Percentiles rank a stretch among this genome's conserved stretches.
phyloP scores from a whole-genome alignment of 1,140 invertebrate genomes.

The Zaprionus davidi region DNA sequence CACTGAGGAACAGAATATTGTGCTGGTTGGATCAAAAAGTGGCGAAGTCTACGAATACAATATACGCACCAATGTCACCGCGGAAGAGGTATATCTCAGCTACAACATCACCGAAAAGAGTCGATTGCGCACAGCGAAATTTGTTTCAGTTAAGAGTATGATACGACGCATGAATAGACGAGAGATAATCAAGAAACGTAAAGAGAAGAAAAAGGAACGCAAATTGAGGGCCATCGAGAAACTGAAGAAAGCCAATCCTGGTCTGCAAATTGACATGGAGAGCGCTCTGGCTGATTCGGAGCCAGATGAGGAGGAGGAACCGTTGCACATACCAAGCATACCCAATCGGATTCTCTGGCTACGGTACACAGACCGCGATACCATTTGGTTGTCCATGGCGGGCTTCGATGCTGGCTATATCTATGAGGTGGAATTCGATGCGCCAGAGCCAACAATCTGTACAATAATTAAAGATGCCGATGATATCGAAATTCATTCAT shows the following conservation, averaged over 20 bases:
- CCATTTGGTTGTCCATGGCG: conserved; percentile 87
- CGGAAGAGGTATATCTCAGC: conserved; percentile 84
- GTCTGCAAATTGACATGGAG: conserved; percentile 86
- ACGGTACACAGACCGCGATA: conserved; percentile 84
- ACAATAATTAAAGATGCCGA: conserved; percentile 85
- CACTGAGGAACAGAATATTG: conserved; percentile 68
- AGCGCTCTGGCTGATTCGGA: conserved; percentile 86
- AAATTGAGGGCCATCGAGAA: conserved; percentile 86
- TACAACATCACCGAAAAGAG: conserved; percentile 82
- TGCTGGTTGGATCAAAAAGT: conserved; percentile 85
- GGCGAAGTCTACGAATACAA: conserved; percentile 86
- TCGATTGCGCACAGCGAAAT: conserved; percentile 84
- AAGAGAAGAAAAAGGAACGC: conserved; percentile 85
- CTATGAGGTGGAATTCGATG: conserved; percentile 87
- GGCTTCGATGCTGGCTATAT: conserved; percentile 91
- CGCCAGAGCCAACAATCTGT: conserved; percentile 70
- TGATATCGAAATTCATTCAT: conserved; percentile 86
- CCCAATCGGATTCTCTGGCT: conserved; percentile 86
- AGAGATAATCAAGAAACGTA: conserved; percentile 83
- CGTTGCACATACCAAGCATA: conserved; percentile 86
- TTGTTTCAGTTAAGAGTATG: conserved; percentile 86
- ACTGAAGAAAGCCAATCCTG: conserved; percentile 85
- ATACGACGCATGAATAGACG: conserved; percentile 85
- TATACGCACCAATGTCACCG: conserved; percentile 84
- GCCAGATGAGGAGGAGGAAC: conserved; percentile 85